These are phyloP conservation scores for Stenoptilia bipunctidactyla DNA, from an alignment of 2,888 invertebrate genomes.

Conservation along the genomic window DNA sequence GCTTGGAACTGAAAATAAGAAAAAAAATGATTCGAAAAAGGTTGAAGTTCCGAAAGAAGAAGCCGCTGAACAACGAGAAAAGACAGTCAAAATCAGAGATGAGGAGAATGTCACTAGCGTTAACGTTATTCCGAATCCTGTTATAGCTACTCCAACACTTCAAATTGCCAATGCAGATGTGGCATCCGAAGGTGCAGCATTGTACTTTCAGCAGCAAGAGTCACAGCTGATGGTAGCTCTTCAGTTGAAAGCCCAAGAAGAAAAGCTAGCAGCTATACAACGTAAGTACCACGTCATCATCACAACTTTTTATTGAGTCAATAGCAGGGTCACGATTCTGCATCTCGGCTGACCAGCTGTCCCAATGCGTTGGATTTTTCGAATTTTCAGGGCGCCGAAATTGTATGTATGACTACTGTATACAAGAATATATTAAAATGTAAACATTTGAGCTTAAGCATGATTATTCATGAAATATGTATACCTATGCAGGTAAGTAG, in stretches of 20 bases:
- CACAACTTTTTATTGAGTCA: no score
- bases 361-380: no score
- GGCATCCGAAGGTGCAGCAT: constrained; percentile 63
- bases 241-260: constrained; percentile 74
- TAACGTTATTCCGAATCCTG: not conserved
- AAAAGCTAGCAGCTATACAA: constrained; percentile 69
- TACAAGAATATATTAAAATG: no score
- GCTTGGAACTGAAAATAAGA: constrained; percentile 35
- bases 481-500: no score
- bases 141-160: constrained; percentile 8
- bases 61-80: constrained; percentile 9
- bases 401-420: no score
- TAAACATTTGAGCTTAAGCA: no score
- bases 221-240: constrained; percentile 73
- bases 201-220: constrained; percentile 74
- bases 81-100: constrained; percentile 15
- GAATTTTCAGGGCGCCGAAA: no score
- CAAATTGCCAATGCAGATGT: constrained; percentile 39
- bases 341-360: no score
- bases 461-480: no score
- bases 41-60: constrained; percentile 8
- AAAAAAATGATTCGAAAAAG: constrained; percentile 24
- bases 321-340: no score
- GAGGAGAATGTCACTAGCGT: not conserved
- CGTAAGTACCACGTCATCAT: constrained; percentile 32